These are phyloP conservation scores for Sesamia inferens DNA, from an alignment of 2,888 invertebrate species.

Conservation along the genomic window DNA sequence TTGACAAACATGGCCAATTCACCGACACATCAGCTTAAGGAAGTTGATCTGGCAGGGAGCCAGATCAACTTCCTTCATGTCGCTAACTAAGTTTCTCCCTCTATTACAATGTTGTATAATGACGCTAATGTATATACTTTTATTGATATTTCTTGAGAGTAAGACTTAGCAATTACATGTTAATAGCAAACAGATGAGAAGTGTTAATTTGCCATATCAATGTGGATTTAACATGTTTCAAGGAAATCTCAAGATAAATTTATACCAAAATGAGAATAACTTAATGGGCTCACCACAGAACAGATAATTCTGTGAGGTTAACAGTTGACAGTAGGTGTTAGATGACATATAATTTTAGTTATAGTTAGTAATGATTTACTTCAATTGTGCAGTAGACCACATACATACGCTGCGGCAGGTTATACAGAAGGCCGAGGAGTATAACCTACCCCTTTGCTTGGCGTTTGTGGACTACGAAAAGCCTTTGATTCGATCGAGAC, in stretches of 20 bases:
- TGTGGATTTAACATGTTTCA: slow-evolving; percentile 9
- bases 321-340: neutral
- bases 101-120: slow-evolving; percentile 1
- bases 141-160: slow-evolving; percentile 21
- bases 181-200: slow-evolving; percentile 18
- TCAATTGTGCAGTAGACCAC: no score
- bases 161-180: slow-evolving; percentile 13
- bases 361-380: no score
- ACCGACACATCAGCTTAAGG: no score
- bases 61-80: no score
- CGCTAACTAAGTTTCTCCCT: neutral
- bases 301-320: no score
- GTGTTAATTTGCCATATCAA: slow-evolving; percentile 32
- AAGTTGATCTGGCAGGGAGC: no score
- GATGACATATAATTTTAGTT: neutral
- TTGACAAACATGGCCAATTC: neutral
- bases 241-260: neutral
- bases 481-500: no score
- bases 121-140: neutral
- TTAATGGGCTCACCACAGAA: neutral
- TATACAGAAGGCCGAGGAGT: no score
- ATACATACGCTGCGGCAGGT: no score
- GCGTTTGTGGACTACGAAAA: no score
- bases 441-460: no score
- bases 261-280: neutral